These are phyloP conservation scores for Cenopis cana DNA, from an alignment of 2,888 invertebrate species.

Conservation along the genomic window DNA sequence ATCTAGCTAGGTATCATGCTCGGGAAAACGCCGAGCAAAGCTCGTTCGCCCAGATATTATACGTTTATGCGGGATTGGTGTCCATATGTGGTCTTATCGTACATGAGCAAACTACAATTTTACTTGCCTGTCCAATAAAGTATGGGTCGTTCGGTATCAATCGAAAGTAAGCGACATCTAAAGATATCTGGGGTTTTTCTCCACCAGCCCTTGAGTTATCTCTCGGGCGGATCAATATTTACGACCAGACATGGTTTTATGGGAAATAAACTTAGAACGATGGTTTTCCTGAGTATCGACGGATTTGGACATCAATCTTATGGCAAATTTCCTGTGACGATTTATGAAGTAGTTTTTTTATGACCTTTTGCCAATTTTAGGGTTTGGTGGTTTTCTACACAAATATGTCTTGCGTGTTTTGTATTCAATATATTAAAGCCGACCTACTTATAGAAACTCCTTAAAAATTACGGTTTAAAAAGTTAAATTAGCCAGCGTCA, in stretches of 20 bases:
- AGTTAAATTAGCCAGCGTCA: too few relatives aligned
- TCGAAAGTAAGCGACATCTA: constrained; percentile 64
- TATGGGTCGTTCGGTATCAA: constrained; percentile 48
- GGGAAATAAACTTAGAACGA: constrained; percentile 68
- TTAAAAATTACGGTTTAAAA: neutral
- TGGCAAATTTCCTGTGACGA: constrained; percentile 52
- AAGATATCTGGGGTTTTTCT: constrained; percentile 69
- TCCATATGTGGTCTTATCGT: neutral
- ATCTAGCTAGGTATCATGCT: too few relatives aligned
- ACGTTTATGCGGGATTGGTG: too few relatives aligned
- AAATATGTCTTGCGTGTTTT: neutral
- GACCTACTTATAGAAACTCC: neutral
- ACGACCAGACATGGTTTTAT: constrained; percentile 71
- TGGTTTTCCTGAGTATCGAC: constrained; percentile 60
- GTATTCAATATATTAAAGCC: neutral
- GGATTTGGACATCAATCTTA: constrained; percentile 53
- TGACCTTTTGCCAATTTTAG: constrained; percentile 25
- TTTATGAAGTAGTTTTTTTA: constrained; percentile 49
- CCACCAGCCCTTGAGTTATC: constrained; percentile 62
- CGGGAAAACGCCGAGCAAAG: too few relatives aligned
- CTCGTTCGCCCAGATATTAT: too few relatives aligned
- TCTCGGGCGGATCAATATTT: constrained; percentile 65
- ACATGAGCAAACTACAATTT: neutral
- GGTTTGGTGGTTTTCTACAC: neutral
- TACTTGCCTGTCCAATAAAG: constrained; percentile 19